Evolutionary conservation across 1,140 invertebrate genomes (phyloP).

Genomic region (Cotesia typhae): DNA sequence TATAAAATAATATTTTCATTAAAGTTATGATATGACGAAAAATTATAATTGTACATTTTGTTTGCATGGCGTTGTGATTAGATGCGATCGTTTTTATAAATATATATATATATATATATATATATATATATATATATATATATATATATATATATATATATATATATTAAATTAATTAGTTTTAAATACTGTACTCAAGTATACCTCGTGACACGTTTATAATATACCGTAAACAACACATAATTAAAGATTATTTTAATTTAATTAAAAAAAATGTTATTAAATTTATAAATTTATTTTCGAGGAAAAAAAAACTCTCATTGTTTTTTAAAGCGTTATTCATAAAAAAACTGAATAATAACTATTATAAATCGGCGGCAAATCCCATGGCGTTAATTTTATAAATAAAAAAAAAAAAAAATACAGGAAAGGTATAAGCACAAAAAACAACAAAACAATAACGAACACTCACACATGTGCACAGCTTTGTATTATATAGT

Average conservation of each 20-base stretch:
- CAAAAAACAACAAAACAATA: slow-evolving; percentile 22
- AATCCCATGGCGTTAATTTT: too few relatives aligned
- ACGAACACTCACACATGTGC: slow-evolving; percentile 38
- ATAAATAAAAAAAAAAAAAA: not conserved
- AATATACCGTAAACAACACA: too few relatives aligned
- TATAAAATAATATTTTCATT: slow-evolving; percentile 12
- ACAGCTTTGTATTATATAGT: slow-evolving; percentile 55
- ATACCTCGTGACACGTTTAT: slow-evolving; percentile 35
- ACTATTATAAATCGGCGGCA: too few relatives aligned
- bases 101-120: slow-evolving; percentile 25
- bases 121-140: slow-evolving; percentile 26
- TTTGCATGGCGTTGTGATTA: slow-evolving; percentile 49
- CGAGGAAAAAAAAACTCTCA: too few relatives aligned
- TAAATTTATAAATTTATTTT: slow-evolving; percentile 14
- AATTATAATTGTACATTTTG: slow-evolving; percentile 38
- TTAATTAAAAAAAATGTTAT: too few relatives aligned
- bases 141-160: slow-evolving; percentile 26
- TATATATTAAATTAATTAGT: slow-evolving; percentile 39
- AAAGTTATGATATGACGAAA: slow-evolving; percentile 9
- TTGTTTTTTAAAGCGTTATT: too few relatives aligned
- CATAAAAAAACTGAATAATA: slow-evolving; percentile 5
- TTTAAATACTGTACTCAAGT: slow-evolving; percentile 44
- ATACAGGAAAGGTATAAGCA: not conserved
- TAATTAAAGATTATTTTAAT: too few relatives aligned
- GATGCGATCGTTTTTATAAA: slow-evolving; percentile 41